Evolutionary conservation across 2,888 invertebrate genomes (phyloP).

Genomic region (Eupithecia vulgata): DNA sequence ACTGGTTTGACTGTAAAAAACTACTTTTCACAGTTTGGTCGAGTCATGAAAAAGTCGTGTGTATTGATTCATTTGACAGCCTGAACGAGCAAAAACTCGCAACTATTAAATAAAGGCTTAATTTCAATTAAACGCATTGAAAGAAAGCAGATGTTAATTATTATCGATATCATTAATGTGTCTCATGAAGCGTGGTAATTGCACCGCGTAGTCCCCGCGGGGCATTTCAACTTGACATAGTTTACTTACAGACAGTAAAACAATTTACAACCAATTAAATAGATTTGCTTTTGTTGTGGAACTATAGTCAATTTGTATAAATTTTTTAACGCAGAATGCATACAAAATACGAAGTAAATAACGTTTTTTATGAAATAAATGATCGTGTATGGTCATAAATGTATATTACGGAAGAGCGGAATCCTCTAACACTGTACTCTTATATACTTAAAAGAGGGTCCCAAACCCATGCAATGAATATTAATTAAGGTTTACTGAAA

Average conservation of each 20-base stretch:
- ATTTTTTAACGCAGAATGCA: too few species aligned
- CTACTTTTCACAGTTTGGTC: not conserved
- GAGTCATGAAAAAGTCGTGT: not conserved
- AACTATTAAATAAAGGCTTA: not conserved
- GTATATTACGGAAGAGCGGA: too few species aligned
- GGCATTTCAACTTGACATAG: conserved; percentile 5
- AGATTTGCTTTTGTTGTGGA: not conserved
- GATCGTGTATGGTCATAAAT: too few species aligned
- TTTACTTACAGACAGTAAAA: not conserved
- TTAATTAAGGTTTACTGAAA: too few species aligned
- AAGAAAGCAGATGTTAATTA: conserved; percentile 8
- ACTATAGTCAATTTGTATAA: not conserved
- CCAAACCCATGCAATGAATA: too few species aligned
- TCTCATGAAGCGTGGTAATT: conserved; percentile 1
- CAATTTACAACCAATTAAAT: not conserved
- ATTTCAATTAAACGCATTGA: not conserved
- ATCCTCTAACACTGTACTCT: too few species aligned
- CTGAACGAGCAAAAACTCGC: not conserved
- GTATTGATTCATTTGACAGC: not conserved
- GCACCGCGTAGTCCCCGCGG: not conserved
- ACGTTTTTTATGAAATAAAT: not conserved
- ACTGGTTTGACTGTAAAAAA: not conserved
- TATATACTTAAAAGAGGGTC: too few species aligned
- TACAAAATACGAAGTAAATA: not conserved
- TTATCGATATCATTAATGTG: conserved; percentile 9